phyloP scores from a whole-genome alignment of 1,140 invertebrate genomes.

The Hormaphis cornu region DNA sequence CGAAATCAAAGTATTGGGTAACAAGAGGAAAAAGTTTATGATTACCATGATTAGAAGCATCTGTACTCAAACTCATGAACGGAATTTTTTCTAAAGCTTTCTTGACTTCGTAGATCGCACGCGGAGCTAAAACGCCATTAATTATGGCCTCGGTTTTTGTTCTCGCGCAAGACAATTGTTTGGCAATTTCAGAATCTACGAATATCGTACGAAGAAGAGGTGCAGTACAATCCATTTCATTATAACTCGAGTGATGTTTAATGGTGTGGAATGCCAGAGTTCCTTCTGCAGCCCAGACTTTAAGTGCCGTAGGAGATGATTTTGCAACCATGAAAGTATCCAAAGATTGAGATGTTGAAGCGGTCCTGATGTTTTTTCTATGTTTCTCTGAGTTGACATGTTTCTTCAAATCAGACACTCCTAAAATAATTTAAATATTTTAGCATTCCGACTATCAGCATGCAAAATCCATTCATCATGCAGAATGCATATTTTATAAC shows the following conservation, averaged over 20 bases:
- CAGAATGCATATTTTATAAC: too few species aligned
- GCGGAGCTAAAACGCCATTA: not conserved
- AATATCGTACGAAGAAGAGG: not conserved
- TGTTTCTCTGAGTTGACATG: not conserved
- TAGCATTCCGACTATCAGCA: too few species aligned
- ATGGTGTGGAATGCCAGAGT: not conserved
- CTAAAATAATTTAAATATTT: too few species aligned
- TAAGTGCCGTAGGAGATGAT: not conserved
- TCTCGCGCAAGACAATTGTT: not conserved
- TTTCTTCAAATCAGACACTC: not conserved
- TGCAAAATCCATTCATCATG: too few species aligned
- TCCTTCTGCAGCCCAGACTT: not conserved
- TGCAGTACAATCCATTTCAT: not conserved
- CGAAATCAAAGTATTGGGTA: not conserved
- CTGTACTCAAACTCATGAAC: not conserved
- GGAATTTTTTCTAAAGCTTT: not conserved
- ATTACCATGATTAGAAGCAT: not conserved
- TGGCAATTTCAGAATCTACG: not conserved
- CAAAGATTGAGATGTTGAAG: not conserved
- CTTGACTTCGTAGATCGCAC: not conserved
- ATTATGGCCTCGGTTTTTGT: not conserved
- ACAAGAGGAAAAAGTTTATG: not conserved
- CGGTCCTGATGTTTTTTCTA: not conserved
- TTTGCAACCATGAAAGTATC: not conserved
- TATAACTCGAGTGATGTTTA: not conserved